phyloP scores from a whole-genome alignment of 2,888 invertebrate genomes.

The Halictus ligatus region DNA sequence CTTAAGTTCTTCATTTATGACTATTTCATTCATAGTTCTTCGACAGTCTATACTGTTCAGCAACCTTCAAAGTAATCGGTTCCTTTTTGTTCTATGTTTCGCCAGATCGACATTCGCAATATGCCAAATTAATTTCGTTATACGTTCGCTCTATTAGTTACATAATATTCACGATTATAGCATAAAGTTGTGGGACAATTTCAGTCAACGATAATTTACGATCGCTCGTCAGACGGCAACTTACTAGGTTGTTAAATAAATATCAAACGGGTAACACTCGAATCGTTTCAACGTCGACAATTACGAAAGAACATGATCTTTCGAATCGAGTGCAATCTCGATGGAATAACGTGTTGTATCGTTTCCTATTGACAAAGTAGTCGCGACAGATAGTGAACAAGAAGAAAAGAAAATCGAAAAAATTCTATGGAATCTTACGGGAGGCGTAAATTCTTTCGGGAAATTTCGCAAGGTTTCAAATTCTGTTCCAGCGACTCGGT shows the following conservation, averaged over 20 bases:
- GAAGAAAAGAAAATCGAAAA: neutral
- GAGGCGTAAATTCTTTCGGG: constrained; percentile 6
- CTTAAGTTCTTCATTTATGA: neutral
- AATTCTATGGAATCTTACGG: neutral
- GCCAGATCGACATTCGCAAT: neutral
- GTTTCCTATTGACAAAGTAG: neutral
- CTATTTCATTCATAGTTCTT: neutral
- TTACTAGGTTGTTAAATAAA: neutral
- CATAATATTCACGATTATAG: constrained; percentile 19
- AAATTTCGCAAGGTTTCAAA: constrained; percentile 21
- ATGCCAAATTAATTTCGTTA: neutral
- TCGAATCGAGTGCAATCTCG: neutral
- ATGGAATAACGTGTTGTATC: neutral
- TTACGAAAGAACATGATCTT: neutral
- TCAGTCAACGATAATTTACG: neutral
- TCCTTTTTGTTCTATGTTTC: neutral
- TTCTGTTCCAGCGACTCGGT: neutral
- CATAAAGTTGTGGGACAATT: neutral
- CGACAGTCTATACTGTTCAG: neutral
- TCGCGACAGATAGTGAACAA: neutral
- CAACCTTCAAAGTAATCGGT: neutral
- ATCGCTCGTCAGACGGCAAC: neutral
- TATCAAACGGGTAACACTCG: too few relatives aligned
- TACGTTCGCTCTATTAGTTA: constrained; percentile 20
- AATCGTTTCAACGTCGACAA: too few relatives aligned